phyloP scores from a whole-genome alignment of 2,888 invertebrate species.

The Asteroscopus sphinx region DNA sequence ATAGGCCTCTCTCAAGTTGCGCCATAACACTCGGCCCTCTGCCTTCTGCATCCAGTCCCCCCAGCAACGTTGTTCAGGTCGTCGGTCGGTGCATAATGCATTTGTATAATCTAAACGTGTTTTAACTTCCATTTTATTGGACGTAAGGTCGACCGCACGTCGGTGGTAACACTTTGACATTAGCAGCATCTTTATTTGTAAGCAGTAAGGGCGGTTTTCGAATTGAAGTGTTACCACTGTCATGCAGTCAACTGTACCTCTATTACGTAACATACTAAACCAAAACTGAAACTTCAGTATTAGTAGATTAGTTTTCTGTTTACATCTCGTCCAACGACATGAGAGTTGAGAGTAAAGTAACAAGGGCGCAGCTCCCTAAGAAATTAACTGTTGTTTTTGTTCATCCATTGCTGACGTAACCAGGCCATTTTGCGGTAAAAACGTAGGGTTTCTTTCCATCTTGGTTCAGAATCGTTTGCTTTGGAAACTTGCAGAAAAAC shows the following conservation, averaged over 20 bases:
- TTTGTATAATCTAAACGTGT: too few species aligned
- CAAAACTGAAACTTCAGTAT: conserved; percentile 27
- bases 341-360: conserved; percentile 7
- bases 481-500: conserved; percentile 43
- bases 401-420: conserved; percentile 53
- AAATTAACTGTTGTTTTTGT: conserved; percentile 63
- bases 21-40: too few species aligned
- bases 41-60: too few species aligned
- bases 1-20: too few species aligned
- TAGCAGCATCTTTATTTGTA: too few species aligned
- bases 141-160: too few species aligned
- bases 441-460: conserved; percentile 45
- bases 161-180: too few species aligned
- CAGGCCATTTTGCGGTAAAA: conserved; percentile 38
- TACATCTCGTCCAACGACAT: conserved; percentile 19
- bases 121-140: too few species aligned
- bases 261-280: conserved; percentile 5
- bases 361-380: conserved; percentile 24
- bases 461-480: conserved; percentile 41
- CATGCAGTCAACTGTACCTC: not conserved
- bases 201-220: too few species aligned
- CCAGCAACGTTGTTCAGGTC: too few species aligned
- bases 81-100: too few species aligned
- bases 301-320: conserved; percentile 43
- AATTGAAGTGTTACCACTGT: too few species aligned